A percentile compares a stretch with the other conserved stretches of the same genome.
phyloP scores from a whole-genome alignment of 1,140 invertebrate species.

The Contarinia nasturtii region DNA sequence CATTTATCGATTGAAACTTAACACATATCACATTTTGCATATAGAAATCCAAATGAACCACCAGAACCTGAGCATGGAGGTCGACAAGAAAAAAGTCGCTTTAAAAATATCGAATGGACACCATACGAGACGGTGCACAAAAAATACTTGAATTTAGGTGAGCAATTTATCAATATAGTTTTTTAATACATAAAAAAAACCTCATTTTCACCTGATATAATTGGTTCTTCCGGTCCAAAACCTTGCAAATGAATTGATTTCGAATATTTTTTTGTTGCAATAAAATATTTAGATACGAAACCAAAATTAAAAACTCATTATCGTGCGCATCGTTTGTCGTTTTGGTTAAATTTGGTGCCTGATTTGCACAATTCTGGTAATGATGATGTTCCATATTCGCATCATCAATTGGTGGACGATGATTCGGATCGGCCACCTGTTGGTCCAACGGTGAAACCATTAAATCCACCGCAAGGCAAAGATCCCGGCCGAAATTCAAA shows the following conservation, averaged over 20 bases:
- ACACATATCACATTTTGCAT: slow-evolving; percentile 12
- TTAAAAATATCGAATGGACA: slow-evolving; percentile 78
- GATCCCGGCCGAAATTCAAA: slow-evolving; percentile 18
- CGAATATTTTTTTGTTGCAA: not conserved
- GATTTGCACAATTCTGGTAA: slow-evolving; percentile 80
- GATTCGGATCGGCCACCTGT: slow-evolving; percentile 29
- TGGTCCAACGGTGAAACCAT: slow-evolving; percentile 30
- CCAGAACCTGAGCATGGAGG: slow-evolving; percentile 43
- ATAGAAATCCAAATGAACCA: slow-evolving; percentile 75
- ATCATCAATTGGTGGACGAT: slow-evolving; percentile 69
- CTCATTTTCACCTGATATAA: too few relatives aligned
- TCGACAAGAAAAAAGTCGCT: slow-evolving; percentile 50
- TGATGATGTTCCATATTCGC: slow-evolving; percentile 63
- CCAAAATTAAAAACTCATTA: slow-evolving; percentile 86
- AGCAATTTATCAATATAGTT: slow-evolving; percentile 13
- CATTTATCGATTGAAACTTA: not conserved
- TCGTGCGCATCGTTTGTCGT: slow-evolving; percentile 79
- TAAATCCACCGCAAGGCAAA: slow-evolving; percentile 24
- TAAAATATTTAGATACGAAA: slow-evolving; percentile 47
- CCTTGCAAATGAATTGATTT: too few relatives aligned
- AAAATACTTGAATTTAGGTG: slow-evolving; percentile 77
- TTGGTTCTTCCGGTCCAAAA: too few relatives aligned
- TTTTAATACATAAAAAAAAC: too few relatives aligned
- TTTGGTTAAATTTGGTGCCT: slow-evolving; percentile 90
- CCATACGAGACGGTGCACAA: slow-evolving; percentile 81